Conservation (phyloP, 1,140 invertebrate species). For the Drosophila eugracilis region DNA sequence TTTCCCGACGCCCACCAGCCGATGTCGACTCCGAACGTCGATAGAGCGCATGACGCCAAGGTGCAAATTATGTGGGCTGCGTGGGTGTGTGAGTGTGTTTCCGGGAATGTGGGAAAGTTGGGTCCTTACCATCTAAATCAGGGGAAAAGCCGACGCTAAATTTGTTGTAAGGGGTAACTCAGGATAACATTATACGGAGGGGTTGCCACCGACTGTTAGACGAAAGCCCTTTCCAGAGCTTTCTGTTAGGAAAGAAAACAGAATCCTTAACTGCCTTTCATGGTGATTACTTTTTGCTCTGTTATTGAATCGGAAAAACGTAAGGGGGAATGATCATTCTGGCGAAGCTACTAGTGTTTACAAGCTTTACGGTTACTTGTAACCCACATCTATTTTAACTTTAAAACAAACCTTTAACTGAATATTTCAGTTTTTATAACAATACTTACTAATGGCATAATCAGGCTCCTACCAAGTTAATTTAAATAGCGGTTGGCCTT, state of each 20-base stretch:
- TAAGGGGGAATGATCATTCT: too few relatives aligned
- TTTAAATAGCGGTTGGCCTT: too few relatives aligned
- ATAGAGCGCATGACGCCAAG: constrained; percentile 77
- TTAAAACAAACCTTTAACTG: too few relatives aligned
- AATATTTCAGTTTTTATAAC: too few relatives aligned
- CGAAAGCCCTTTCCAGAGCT: constrained; percentile 37
- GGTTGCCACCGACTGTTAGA: constrained; percentile 24
- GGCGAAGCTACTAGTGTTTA: too few relatives aligned
- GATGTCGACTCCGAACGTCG: constrained; percentile 59
- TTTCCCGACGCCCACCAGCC: constrained; percentile 32
- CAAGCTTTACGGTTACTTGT: too few relatives aligned
- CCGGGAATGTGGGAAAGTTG: constrained; percentile 11
- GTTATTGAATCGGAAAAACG: too few relatives aligned
- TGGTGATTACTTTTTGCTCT: background rate
- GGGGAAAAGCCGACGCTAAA: constrained; percentile 22
- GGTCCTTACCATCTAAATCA: constrained; percentile 16
- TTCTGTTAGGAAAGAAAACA: constrained; percentile 21
- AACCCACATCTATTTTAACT: too few relatives aligned
- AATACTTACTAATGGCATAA: too few relatives aligned
- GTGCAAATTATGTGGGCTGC: constrained; percentile 65
- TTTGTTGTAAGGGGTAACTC: constrained; percentile 63
- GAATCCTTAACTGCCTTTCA: background rate
- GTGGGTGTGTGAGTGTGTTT: constrained; percentile 41
- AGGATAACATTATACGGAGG: constrained; percentile 14
- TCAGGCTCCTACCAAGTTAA: too few relatives aligned